Base-by-base conservation (phyloP, 2,797 vertebrate species). In the Salmo trutta region DNA sequence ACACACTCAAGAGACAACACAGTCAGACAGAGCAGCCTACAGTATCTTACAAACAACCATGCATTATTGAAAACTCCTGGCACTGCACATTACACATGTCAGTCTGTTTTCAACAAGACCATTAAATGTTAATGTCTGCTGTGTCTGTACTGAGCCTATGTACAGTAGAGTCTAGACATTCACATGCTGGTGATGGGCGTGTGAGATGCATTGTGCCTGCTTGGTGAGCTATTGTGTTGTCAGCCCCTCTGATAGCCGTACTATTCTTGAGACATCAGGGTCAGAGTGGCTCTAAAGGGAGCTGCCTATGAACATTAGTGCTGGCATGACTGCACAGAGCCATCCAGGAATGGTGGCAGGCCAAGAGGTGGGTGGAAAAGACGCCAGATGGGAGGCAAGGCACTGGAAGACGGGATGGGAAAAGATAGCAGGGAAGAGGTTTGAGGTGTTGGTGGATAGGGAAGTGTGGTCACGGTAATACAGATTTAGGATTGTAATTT, bases 31-130 rank as follows among this genome's bases (percentile, higher is more conserved):
- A 65, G 54, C 47, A 21, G 68, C 68, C 66, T 73, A 71, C n/a
- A 51, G 52, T 14, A 69, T 72, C 69, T 75, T 64, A 79, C 80
- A 74, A 71, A 79, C 74, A 52, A 64, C 74, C 74, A 82, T 85
- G 82, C 82, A 87, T 85, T 76, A 85, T 85, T 82, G 59, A 86
- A 74, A 70, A 51, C 12, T 17, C 56, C n/a, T n/a, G 56, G 70
- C 75, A 36, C 64, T 78, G 77, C 76, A 52, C 79, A 79, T 77
- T 79, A 78, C 76, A 68, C 56, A 69, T 64, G 36, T 79, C 81
- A 81, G 24, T 74, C 79, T 51, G 54, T 21, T 51, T 79, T 52
- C 79, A 73, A 73, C 71, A 52, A 41, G 19, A 53, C 12, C 72
- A 82, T 86, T 81, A 79, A 86, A 82, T 59, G 77, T 75, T 80